These are phyloP conservation scores for Ibidorhyncha struthersii DNA, from an alignment of 2,113 vertebrate genomes.

Conservation along the genomic window DNA sequence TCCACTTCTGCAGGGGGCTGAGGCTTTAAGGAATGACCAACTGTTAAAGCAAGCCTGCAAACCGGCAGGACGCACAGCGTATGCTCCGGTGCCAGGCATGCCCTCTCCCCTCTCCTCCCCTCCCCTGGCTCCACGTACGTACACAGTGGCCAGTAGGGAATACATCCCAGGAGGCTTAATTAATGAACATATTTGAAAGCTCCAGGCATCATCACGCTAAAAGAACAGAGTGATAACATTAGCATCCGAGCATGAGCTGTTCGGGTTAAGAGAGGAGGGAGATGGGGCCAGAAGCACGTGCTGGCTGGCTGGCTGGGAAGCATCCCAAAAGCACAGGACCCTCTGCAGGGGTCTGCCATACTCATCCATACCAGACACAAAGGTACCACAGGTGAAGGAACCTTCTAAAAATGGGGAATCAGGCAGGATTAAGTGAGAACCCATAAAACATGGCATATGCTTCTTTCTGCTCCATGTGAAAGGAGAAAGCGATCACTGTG, in stretches of 20 bases:
- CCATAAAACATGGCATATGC: not conserved
- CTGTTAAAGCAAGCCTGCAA: not conserved
- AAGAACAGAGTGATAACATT: not conserved
- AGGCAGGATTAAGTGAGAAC: not conserved
- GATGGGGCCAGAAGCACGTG: fast-evolving
- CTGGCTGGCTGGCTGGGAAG: not conserved
- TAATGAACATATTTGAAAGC: constrained; percentile 47
- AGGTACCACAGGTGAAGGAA: not conserved
- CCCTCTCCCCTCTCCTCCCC: not conserved
- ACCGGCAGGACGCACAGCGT: not conserved
- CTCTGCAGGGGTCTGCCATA: not conserved
- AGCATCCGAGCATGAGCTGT: not conserved
- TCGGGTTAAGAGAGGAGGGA: not conserved
- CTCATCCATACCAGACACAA: not conserved
- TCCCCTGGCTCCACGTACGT: not conserved
- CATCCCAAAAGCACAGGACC: not conserved
- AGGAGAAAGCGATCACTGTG: not conserved
- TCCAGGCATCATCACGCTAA: not conserved
- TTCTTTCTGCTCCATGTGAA: not conserved
- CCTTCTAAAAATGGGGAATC: not conserved
- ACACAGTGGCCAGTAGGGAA: not conserved
- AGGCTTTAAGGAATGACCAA: constrained; percentile 40
- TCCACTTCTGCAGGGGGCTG: not conserved
- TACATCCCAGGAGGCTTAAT: not conserved
- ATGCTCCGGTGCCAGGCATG: not conserved